Evolutionary conservation across 2,888 invertebrate species (phyloP).

Genomic region (Xanthorhoe spadicearia): DNA sequence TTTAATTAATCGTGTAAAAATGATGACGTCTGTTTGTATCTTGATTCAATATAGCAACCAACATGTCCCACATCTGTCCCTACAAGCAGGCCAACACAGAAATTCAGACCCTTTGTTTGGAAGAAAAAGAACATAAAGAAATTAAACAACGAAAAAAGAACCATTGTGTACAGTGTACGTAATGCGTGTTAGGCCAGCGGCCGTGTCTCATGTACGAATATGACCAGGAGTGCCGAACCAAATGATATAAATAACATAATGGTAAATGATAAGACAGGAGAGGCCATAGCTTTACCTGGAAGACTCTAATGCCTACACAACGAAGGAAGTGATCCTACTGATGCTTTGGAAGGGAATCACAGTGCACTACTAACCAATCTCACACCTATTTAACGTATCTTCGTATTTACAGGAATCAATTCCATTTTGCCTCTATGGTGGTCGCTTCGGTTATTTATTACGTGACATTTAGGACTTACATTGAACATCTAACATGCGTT

Average conservation of each 20-base stretch:
- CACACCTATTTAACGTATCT: conserved; percentile 52
- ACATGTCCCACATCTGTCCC: conserved; percentile 69
- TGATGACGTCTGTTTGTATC: conserved; percentile 51
- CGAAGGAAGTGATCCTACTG: conserved; percentile 65
- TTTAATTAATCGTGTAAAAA: conserved; percentile 34
- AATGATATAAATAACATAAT: conserved; percentile 55
- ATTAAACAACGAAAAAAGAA: conserved; percentile 51
- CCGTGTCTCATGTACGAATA: conserved; percentile 79
- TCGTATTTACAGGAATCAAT: conserved; percentile 53
- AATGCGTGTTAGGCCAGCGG: conserved; percentile 65
- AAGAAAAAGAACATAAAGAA: conserved; percentile 53
- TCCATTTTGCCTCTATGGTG: conserved; percentile 68
- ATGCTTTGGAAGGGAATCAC: conserved; percentile 59
- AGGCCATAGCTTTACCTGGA: conserved; percentile 69
- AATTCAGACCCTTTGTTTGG: conserved; percentile 63
- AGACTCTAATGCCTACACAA: conserved; percentile 72
- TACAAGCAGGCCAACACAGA: conserved; percentile 74
- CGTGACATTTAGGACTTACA: conserved; percentile 61
- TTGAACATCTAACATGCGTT: conserved; percentile 73
- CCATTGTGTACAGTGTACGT: conserved; percentile 71
- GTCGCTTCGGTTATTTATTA: conserved; percentile 56
- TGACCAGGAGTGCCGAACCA: conserved; percentile 73
- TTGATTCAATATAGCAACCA: not conserved
- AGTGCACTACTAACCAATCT: conserved; percentile 54
- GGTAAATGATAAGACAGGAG: conserved; percentile 57